Conservation (phyloP, 2,888 invertebrate species). For the Lottia gigantea region DNA sequence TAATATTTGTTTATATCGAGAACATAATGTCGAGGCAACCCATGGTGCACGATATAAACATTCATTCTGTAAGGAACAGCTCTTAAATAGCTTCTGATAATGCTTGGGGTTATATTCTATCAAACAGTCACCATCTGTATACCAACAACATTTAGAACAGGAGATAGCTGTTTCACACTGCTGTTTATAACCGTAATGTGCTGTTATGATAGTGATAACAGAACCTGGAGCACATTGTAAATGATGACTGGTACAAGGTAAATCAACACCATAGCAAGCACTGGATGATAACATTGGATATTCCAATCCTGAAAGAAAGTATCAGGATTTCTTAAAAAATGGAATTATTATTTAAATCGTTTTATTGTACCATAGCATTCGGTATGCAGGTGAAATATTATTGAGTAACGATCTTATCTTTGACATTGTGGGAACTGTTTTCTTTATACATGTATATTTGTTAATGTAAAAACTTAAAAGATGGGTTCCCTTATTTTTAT, state of each 20-base stretch:
- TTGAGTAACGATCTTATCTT: no score
- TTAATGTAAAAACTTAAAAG: no score
- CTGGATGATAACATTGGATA: not conserved
- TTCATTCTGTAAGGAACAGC: not conserved
- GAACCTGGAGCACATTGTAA: not conserved
- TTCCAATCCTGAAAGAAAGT: not conserved
- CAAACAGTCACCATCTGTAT: not conserved
- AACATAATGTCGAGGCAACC: not conserved
- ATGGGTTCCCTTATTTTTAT: no score
- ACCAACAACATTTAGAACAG: not conserved
- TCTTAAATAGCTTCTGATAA: not conserved
- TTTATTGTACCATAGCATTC: no score
- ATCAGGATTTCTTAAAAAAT: no score
- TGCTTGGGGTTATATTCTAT: not conserved
- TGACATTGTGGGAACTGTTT: no score
- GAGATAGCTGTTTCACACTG: not conserved
- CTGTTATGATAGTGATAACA: not conserved
- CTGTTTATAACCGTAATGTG: not conserved
- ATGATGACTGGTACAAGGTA: slow-evolving; percentile 8
- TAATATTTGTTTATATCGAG: not conserved
- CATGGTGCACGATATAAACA: not conserved
- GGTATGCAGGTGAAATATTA: no score
- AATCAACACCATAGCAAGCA: not conserved
- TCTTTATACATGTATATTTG: no score
- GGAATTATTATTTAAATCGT: no score